A percentile compares a stretch with the other conserved stretches of the same genome.
Conservation (phyloP, 92 coral and sea anemone genomes). For the Montipora capitata region DNA sequence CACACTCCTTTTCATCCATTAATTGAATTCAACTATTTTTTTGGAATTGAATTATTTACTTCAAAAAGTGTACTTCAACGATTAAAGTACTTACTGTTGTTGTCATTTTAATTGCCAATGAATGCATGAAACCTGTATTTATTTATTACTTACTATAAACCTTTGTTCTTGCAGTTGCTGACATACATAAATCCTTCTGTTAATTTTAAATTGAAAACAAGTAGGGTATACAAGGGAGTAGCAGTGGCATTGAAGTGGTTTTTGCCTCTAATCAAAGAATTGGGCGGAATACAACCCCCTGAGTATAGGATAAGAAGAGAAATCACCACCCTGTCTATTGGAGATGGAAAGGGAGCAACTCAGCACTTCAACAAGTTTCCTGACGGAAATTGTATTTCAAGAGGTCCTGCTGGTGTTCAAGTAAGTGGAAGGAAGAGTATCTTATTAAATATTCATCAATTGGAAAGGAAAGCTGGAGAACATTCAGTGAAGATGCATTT, state of each 20-base stretch:
- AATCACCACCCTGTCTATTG: neutral
- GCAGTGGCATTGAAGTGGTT: conserved; percentile 40
- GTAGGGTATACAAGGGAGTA: neutral
- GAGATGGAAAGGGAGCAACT: neutral
- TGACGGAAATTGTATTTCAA: neutral
- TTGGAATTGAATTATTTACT: too few relatives aligned
- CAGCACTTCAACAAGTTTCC: neutral
- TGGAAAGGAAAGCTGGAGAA: conserved; percentile 12
- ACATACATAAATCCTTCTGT: conserved; percentile 34
- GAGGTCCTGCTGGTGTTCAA: neutral
- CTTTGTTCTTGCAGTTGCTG: conserved; percentile 12
- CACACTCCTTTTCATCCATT: too few relatives aligned
- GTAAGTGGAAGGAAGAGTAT: conserved; percentile 3
- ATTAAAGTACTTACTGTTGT: neutral
- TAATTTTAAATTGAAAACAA: neutral
- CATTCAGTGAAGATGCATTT: neutral
- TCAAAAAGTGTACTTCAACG: too few relatives aligned
- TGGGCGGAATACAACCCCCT: neutral
- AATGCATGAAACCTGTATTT: neutral
- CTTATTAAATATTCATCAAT: conserved; percentile 2
- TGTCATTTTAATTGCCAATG: neutral
- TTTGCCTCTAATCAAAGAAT: neutral
- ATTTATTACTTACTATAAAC: neutral
- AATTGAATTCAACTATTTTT: too few relatives aligned
- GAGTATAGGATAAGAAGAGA: conserved; percentile 7